Percentiles rank a stretch among this genome's conserved stretches.
Evolutionary conservation across 2,797 vertebrate species (phyloP).

Genomic region (Poeciliopsis paucimaculata): DNA sequence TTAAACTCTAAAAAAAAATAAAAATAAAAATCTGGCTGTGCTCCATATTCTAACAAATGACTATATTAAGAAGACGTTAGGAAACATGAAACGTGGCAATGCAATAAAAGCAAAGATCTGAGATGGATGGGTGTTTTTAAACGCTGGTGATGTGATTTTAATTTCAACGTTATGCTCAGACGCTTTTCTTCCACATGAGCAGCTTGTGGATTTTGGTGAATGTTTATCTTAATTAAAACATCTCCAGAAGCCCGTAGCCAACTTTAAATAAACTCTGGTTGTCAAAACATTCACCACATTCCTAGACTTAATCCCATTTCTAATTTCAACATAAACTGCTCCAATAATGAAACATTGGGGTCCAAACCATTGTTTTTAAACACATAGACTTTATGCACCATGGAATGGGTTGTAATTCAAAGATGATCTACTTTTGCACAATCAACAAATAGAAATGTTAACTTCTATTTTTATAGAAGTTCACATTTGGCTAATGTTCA

Average conservation of each 20-base stretch:
- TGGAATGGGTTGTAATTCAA: background rate
- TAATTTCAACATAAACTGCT: constrained; percentile 26
- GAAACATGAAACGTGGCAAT: constrained; percentile 35
- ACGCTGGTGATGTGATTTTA: constrained; percentile 44
- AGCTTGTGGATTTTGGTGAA: constrained; percentile 26
- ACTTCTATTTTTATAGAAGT: background rate
- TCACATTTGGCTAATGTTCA: background rate
- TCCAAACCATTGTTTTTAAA: background rate
- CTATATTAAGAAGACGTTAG: constrained; percentile 35
- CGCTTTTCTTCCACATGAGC: constrained; percentile 27
- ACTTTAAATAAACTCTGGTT: constrained; percentile 35
- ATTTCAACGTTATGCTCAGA: constrained; percentile 36
- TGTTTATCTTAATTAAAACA: constrained; percentile 23
- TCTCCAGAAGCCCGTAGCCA: constrained; percentile 28
- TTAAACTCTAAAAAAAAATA: background rate
- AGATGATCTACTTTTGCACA: background rate
- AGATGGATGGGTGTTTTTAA: constrained; percentile 33
- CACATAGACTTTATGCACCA: background rate
- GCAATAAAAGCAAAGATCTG: constrained; percentile 38
- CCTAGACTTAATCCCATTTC: constrained; percentile 16
- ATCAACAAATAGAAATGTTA: background rate
- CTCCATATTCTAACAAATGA: constrained; percentile 15
- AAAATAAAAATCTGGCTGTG: constrained; percentile 2
- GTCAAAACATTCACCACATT: constrained; percentile 35
- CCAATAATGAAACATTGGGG: background rate